Conservation (phyloP, 2,888 invertebrate species). For the Tenthredo amoena region DNA sequence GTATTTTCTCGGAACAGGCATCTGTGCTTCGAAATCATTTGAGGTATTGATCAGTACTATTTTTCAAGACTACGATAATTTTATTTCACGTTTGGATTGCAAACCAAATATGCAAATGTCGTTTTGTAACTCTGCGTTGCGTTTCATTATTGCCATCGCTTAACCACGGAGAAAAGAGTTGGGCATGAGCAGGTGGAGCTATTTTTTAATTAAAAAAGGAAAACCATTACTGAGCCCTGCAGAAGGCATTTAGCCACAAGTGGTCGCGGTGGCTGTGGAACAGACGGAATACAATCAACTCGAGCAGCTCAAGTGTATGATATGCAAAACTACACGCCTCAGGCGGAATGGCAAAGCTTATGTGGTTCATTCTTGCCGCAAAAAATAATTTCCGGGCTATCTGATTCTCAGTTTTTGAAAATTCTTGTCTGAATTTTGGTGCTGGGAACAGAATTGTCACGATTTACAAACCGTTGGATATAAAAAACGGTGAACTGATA, state of each 20-base stretch:
- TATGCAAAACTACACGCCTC: not conserved
- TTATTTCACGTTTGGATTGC: not conserved
- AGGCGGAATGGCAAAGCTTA: not conserved
- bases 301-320: constrained; percentile 25
- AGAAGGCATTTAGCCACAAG: not conserved
- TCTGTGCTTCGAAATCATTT: constrained; percentile 7
- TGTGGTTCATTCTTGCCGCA: not conserved
- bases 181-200: not conserved
- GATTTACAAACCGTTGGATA: not conserved
- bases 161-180: not conserved
- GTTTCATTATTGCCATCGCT: not conserved
- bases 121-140: not conserved
- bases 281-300: not conserved
- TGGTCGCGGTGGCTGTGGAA: not conserved
- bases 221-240: not conserved
- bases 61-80: not conserved
- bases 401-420: not conserved
- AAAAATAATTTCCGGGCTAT: not conserved
- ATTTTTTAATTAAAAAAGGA: not conserved
- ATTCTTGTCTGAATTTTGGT: not conserved
- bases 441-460: not conserved
- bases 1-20: not conserved
- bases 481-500: not conserved
- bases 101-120: not conserved
- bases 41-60: not conserved